These are phyloP conservation scores for Istiophorus platypterus DNA, from an alignment of 2,113 vertebrate species.

Conservation along the genomic window DNA sequence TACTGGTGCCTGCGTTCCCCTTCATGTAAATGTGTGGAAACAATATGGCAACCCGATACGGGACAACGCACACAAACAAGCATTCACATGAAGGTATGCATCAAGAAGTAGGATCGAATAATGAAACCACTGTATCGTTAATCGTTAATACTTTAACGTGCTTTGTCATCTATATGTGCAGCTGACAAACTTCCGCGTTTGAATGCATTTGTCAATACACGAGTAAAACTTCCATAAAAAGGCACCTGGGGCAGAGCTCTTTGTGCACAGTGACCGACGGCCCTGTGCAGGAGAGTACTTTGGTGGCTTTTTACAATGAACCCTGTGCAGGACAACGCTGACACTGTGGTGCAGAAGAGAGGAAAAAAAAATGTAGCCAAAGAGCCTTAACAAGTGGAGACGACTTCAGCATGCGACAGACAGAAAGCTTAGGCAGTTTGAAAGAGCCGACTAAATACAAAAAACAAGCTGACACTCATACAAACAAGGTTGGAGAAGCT, in stretches of 20 bases:
- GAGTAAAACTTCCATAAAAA: background rate
- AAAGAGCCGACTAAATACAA: background rate
- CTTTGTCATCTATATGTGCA: background rate
- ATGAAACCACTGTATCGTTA: background rate
- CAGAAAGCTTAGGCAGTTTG: background rate
- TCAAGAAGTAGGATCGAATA: background rate
- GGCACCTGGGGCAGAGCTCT: background rate
- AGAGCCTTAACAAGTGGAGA: background rate
- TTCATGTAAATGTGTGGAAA: background rate
- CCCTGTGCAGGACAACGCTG: background rate
- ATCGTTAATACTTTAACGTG: background rate
- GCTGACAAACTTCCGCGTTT: background rate
- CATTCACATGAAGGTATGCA: background rate
- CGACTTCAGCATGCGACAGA: constrained; percentile 24
- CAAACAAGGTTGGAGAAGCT: background rate
- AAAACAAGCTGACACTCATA: background rate
- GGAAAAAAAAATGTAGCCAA: background rate
- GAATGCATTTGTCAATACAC: background rate
- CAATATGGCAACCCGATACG: background rate
- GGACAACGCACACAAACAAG: background rate
- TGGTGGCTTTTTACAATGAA: background rate
- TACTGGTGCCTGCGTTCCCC: too few species aligned
- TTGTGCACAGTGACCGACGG: background rate
- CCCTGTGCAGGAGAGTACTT: constrained; percentile 18
- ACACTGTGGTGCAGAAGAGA: background rate